A percentile compares a stretch with the other conserved stretches of the same genome.
These are phyloP conservation scores for Phataginus tetradactyla DNA, from an alignment of 2,797 vertebrate genomes.

Conservation along the genomic window DNA sequence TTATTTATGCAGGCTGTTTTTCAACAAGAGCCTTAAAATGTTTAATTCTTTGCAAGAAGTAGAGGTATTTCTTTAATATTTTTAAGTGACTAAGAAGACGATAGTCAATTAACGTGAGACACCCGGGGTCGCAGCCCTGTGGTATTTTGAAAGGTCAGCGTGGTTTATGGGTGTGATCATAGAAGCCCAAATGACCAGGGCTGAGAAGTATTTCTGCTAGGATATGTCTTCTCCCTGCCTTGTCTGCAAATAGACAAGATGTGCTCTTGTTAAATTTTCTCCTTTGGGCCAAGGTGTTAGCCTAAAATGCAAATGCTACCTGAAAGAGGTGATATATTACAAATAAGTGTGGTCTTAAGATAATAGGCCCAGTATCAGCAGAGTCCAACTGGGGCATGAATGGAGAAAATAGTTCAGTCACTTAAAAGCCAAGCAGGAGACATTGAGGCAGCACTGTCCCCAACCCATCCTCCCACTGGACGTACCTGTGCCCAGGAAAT, in stretches of 20 bases:
- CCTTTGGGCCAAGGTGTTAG: neutral
- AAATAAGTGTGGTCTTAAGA: neutral
- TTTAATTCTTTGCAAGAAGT: constrained; percentile 26
- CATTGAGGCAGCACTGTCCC: too few species aligned
- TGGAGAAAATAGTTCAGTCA: neutral
- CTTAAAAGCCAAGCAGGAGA: neutral
- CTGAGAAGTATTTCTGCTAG: neutral
- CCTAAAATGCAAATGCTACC: neutral
- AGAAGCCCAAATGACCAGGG: neutral
- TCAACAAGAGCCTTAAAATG: neutral
- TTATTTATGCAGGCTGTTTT: neutral
- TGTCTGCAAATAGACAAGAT: neutral
- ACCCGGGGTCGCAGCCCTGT: neutral
- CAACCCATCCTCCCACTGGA: too few species aligned
- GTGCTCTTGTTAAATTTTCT: neutral
- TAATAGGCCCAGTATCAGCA: neutral
- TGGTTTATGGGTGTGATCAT: neutral
- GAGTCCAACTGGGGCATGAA: too few species aligned
- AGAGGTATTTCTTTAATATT: neutral
- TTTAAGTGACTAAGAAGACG: constrained; percentile 39
- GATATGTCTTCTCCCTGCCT: neutral
- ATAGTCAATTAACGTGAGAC: neutral
- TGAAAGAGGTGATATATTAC: neutral
- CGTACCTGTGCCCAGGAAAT: neutral
- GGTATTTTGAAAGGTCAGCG: neutral